These are phyloP conservation scores for Mimachlamys varia DNA, from an alignment of 2,888 invertebrate species.

Conservation along the genomic window DNA sequence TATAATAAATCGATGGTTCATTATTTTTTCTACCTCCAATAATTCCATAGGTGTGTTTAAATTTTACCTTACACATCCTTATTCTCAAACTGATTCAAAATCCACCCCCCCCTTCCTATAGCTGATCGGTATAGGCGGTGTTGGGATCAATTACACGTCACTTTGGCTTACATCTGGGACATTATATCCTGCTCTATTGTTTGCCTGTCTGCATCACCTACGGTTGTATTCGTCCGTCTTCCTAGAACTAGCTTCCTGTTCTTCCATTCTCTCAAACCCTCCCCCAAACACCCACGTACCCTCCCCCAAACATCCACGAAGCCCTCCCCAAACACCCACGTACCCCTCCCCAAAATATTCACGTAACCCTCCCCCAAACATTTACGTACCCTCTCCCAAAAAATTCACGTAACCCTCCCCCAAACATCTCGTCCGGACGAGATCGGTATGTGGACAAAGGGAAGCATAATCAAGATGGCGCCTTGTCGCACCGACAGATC, in stretches of 20 bases:
- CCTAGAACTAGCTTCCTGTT: too few species aligned
- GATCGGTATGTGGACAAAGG: constrained; percentile 25
- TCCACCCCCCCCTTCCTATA: not conserved
- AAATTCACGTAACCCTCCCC: too few species aligned
- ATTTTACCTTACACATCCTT: too few species aligned
- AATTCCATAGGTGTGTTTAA: too few species aligned
- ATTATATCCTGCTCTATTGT: not conserved
- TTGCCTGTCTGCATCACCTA: not conserved
- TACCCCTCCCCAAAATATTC: too few species aligned
- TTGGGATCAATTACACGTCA: not conserved
- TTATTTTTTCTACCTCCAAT: too few species aligned
- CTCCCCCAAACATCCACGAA: too few species aligned
- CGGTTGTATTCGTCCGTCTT: not conserved
- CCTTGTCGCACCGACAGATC: not conserved
- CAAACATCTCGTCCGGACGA: not conserved
- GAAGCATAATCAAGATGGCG: not conserved
- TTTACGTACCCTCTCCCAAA: too few species aligned
- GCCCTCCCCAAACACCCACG: too few species aligned
- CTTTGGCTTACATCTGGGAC: not conserved
- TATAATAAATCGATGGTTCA: too few species aligned
- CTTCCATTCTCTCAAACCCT: not conserved
- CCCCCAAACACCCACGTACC: not conserved
- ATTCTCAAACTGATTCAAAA: too few species aligned
- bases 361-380: not conserved
- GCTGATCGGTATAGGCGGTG: not conserved